phyloP scores from a whole-genome alignment of 2,888 invertebrate species.

The Lagria hirta region DNA sequence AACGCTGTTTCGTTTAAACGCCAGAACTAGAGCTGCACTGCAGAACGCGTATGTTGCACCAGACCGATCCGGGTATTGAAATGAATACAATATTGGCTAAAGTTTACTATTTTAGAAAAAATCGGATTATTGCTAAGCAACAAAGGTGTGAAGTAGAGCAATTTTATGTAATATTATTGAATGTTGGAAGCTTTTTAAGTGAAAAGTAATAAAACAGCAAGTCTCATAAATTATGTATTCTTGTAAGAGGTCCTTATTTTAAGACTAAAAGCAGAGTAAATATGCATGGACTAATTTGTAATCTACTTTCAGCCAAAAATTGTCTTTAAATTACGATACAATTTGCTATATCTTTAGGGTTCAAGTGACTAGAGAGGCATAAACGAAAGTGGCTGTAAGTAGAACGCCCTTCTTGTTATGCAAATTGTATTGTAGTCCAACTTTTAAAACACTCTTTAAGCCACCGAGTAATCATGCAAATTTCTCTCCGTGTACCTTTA shows the following conservation, averaged over 20 bases:
- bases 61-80: too few species aligned
- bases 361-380: constrained; percentile 48
- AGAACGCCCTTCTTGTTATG: constrained; percentile 50
- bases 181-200: constrained; percentile 13
- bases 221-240: constrained; percentile 39
- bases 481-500: constrained; percentile 41
- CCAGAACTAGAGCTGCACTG: too few species aligned
- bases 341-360: constrained; percentile 46
- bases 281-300: constrained; percentile 40
- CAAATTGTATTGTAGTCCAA: constrained; percentile 54
- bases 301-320: constrained; percentile 39
- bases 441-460: constrained; percentile 53
- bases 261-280: constrained; percentile 33
- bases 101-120: too few species aligned
- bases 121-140: too few species aligned
- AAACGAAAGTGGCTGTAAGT: constrained; percentile 45
- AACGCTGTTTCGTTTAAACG: too few species aligned
- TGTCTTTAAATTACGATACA: constrained; percentile 47
- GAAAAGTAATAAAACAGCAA: constrained; percentile 18
- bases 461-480: constrained; percentile 46
- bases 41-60: too few species aligned
- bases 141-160: constrained; percentile 2
- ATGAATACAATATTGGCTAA: too few species aligned
- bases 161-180: constrained; percentile 13
- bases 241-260: constrained; percentile 27